Percentiles rank a stretch among this genome's conserved stretches.
Conservation (phyloP, 2,797 vertebrate genomes). For the Somateria mollissima region DNA sequence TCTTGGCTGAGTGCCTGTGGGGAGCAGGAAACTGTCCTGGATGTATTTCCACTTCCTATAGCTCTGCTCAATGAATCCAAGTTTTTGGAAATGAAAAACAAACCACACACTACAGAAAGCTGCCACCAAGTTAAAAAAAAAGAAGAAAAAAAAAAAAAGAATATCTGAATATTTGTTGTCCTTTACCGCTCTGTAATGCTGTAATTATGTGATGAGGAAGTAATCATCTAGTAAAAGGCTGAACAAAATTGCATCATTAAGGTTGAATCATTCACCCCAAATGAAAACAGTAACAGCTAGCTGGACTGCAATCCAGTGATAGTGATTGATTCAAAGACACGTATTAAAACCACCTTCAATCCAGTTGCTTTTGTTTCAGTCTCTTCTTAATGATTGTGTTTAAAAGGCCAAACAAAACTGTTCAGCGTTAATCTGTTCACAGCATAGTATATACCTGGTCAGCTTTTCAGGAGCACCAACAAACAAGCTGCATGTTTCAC, state of each 20-base stretch:
- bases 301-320: neutral
- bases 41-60: neutral
- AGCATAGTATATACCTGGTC: neutral
- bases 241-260: neutral
- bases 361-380: neutral
- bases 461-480: neutral
- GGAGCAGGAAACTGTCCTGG: neutral
- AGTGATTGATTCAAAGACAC: neutral
- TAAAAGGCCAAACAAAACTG: neutral
- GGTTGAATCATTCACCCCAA: neutral
- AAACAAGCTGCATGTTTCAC: neutral
- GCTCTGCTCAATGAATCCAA: neutral
- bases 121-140: neutral
- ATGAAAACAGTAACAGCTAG: neutral
- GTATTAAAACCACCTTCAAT: neutral
- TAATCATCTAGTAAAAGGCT: neutral
- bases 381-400: neutral
- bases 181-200: neutral
- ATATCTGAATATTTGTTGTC: slow-evolving; percentile 1
- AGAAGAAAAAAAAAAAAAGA: neutral
- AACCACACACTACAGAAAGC: rapidly evolving
- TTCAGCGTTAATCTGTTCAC: neutral
- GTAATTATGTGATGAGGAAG: neutral
- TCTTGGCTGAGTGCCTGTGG: neutral
- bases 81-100: neutral